Evolutionary conservation across 2,888 invertebrate species (phyloP).

Genomic region (Nowickia ferox): DNA sequence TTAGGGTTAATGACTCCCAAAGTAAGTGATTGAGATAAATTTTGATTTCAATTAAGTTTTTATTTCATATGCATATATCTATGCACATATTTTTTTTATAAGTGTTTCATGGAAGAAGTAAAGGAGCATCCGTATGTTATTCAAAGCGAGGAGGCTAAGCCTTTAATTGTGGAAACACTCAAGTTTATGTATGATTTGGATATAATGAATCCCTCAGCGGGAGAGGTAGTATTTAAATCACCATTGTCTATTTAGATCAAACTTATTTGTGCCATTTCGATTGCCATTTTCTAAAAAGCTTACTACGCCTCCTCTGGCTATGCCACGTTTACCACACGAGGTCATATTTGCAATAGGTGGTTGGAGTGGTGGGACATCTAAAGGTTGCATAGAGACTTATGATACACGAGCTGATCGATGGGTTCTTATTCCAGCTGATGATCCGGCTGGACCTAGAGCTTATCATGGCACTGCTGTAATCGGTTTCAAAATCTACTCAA

Average conservation of each 20-base stretch:
- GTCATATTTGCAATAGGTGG: conserved; percentile 93
- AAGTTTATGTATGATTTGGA: conserved; percentile 96
- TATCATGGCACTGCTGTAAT: conserved; percentile 97
- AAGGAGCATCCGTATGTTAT: conserved; percentile 94
- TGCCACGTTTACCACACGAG: conserved; percentile 93
- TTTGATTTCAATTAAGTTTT: not conserved
- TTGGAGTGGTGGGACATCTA: conserved; percentile 86
- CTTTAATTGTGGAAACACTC: conserved; percentile 94
- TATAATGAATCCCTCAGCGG: conserved; percentile 91
- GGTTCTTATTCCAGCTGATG: conserved; percentile 88
- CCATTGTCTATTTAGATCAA: conserved; percentile 61
- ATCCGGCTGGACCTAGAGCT: conserved; percentile 92
- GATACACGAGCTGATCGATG: conserved; percentile 95
- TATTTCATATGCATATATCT: not conserved
- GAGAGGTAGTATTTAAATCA: conserved; percentile 85
- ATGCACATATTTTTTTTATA: conserved; percentile 73
- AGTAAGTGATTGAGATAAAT: conserved; percentile 80
- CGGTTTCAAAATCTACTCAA: conserved; percentile 92
- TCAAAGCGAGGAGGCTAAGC: conserved; percentile 92
- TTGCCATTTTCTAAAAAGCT: conserved; percentile 76
- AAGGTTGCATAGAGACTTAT: conserved; percentile 91
- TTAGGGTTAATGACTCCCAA: conserved; percentile 92
- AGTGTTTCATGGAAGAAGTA: conserved; percentile 95
- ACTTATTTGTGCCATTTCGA: conserved; percentile 74
- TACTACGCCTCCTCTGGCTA: conserved; percentile 92